These are phyloP conservation scores for Poeciliopsis gracilis DNA, from an alignment of 2,797 vertebrate genomes.

Conservation along the genomic window DNA sequence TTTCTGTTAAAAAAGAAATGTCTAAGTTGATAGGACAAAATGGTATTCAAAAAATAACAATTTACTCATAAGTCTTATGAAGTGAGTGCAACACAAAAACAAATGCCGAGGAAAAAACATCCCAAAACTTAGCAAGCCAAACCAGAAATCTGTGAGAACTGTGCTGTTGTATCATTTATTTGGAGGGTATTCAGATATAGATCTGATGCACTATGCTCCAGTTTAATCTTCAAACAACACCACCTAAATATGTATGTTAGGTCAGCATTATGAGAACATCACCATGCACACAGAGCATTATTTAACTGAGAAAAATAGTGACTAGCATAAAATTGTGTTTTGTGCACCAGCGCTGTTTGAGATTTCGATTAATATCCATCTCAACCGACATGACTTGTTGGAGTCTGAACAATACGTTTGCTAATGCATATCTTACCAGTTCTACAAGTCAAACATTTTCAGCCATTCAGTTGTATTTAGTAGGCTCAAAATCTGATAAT, in stretches of 20 bases:
- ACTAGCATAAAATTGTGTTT: neutral
- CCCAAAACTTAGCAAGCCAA: neutral
- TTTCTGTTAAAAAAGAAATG: neutral
- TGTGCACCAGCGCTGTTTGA: neutral
- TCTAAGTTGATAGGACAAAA: neutral
- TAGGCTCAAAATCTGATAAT: neutral
- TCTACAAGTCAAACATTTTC: neutral
- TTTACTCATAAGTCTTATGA: neutral
- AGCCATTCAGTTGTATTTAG: neutral
- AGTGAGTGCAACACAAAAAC: neutral
- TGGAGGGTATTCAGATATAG: neutral
- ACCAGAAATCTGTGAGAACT: neutral
- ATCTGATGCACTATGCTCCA: no score
- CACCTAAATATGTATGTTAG: neutral
- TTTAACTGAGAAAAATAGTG: neutral
- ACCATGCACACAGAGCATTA: neutral
- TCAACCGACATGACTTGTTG: neutral
- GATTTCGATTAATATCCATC: neutral
- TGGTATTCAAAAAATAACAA: neutral
- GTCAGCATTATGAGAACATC: neutral
- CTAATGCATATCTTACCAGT: neutral
- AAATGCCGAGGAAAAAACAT: neutral
- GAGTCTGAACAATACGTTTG: neutral
- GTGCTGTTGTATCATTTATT: neutral
- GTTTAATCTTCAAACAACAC: no score